phyloP scores from a whole-genome alignment of 2,797 vertebrate species.

The Lagodon rhomboides region DNA sequence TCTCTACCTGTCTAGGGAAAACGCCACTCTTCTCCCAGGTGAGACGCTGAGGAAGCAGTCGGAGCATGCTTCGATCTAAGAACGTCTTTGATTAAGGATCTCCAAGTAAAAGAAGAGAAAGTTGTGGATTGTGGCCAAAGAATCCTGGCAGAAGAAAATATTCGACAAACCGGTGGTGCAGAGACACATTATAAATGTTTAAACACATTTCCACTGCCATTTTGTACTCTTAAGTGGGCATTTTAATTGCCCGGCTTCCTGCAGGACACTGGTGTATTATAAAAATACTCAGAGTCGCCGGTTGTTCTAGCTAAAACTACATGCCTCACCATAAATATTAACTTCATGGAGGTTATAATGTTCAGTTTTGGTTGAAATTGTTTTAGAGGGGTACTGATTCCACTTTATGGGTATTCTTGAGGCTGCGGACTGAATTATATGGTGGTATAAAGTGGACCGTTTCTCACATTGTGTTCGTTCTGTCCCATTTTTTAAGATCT shows the following conservation, averaged over 20 bases:
- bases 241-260: not conserved
- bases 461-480: not conserved
- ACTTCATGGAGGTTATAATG: not conserved
- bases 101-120: slow-evolving; percentile 11
- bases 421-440: not conserved
- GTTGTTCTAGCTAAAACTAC: not conserved
- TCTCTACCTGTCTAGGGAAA: slow-evolving; percentile 26
- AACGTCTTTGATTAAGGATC: slow-evolving; percentile 43
- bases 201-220: not conserved
- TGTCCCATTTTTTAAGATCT: not conserved
- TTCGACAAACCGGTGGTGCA: not conserved
- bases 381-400: not conserved
- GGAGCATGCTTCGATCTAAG: slow-evolving; percentile 39
- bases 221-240: not conserved
- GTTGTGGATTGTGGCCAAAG: not conserved
- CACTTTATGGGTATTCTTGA: not conserved
- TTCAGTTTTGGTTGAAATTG: not conserved
- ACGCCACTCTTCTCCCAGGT: not conserved
- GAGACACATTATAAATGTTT: not conserved
- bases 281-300: not conserved
- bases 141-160: slow-evolving; percentile 23
- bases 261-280: not conserved
- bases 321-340: not conserved
- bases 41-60: slow-evolving; percentile 22
- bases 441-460: not conserved